Percentiles rank a stretch among this genome's conserved stretches.
phyloP scores from a whole-genome alignment of 2,888 invertebrate genomes.

The Drosophila ezoana region DNA sequence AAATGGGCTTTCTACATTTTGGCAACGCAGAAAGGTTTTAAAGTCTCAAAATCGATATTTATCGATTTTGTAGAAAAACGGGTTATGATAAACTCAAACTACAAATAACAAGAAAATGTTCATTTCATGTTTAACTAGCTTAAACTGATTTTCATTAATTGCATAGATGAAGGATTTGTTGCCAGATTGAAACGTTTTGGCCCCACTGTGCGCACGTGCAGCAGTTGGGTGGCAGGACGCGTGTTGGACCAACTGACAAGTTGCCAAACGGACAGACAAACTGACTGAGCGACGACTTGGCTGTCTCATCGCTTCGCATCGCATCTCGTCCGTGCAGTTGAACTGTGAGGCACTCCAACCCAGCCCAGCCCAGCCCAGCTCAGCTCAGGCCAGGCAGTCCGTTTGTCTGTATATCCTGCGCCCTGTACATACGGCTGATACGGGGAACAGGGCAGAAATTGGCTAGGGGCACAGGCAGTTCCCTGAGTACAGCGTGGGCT shows the following conservation, averaged over 20 bases:
- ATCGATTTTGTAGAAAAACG: too few species aligned
- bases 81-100: too few species aligned
- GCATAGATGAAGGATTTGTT: too few species aligned
- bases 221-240: conserved; percentile 40
- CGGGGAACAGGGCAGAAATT: conserved; percentile 4
- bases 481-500: not conserved
- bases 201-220: conserved; percentile 23
- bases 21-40: too few species aligned
- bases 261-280: conserved; percentile 25
- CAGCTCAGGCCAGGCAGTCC: not conserved
- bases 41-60: too few species aligned
- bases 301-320: conserved; percentile 11
- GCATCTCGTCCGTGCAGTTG: conserved; percentile 27
- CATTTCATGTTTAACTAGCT: too few species aligned
- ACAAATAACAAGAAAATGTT: too few species aligned
- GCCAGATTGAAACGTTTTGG: not conserved
- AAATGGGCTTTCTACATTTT: too few species aligned
- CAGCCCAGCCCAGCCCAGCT: conserved; percentile 8
- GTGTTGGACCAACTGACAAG: conserved; percentile 47
- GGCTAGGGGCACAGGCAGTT: not conserved
- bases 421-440: not conserved
- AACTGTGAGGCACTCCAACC: conserved; percentile 22
- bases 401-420: conserved; percentile 17
- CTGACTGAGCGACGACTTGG: conserved; percentile 29
- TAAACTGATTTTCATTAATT: too few species aligned